A percentile compares a stretch with the other conserved stretches of the same genome.
Conservation (phyloP, 2,113 vertebrate species). For the Salvator merianae region DNA sequence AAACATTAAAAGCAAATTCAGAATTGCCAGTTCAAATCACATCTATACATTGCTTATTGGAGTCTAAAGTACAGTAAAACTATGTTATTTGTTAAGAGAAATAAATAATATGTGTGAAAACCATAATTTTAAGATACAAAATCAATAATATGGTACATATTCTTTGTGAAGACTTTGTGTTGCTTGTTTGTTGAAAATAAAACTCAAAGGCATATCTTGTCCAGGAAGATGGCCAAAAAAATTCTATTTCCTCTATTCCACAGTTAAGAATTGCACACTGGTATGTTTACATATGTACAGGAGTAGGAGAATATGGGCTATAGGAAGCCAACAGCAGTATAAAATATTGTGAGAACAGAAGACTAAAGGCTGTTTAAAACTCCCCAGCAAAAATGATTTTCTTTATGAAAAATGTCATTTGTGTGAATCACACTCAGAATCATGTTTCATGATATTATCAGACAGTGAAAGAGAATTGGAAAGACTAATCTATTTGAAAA, state of each 20-base stretch:
- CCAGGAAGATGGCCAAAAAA: constrained; percentile 90
- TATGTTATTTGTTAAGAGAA: constrained; percentile 82
- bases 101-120: constrained; percentile 94
- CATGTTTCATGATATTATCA: constrained; percentile 30
- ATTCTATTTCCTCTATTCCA: constrained; percentile 84
- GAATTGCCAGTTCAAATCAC: constrained; percentile 80
- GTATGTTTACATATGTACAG: constrained; percentile 96
- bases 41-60: constrained; percentile 87
- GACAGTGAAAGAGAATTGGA: not conserved
- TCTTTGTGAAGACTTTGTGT: constrained; percentile 50
- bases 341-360: constrained; percentile 65
- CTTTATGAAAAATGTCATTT: constrained; percentile 31
- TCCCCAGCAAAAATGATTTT: constrained; percentile 50
- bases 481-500: constrained; percentile 21
- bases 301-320: constrained; percentile 75
- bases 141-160: constrained; percentile 67
- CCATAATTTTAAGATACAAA: constrained; percentile 75
- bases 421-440: constrained; percentile 28
- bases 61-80: constrained; percentile 77
- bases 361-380: constrained; percentile 30
- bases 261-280: constrained; percentile 84
- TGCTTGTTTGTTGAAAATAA: constrained; percentile 60
- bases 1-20: constrained; percentile 83
- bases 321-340: constrained; percentile 67
- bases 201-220: constrained; percentile 70